Evolutionary conservation across 2,888 invertebrate species (phyloP), one percentile per base, ranked within the genome.

Genomic region (Rapana venosa): DNA sequence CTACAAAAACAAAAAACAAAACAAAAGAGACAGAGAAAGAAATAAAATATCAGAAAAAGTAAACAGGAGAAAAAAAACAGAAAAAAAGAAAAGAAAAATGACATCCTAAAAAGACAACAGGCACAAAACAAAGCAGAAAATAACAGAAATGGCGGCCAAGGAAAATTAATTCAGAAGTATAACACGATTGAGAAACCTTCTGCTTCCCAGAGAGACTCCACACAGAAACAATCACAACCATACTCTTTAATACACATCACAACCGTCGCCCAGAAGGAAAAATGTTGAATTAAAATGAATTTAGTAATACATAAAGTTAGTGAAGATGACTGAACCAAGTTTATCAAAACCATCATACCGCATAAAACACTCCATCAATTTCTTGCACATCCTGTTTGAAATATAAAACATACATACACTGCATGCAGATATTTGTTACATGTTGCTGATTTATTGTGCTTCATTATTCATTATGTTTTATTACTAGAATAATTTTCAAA

Each of bases 311-410:
- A 32, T 47, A 6, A 83, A 30, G 58, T 85, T 85, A 85, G 15
- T 11, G 58, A 8, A 85, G 30, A 22, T 11, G 20, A 85, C 47
- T 47, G 35, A 85, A 61, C 15, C 11, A 20, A 35, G 22, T 79
- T 79, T n/a, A 35, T 20, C 35, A 32, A 79, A 79, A 79, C 79
- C 32, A 17, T 79, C 79, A 79, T 79, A 79, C 79, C 79, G 79
- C 35, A 35, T 79, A 79, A 15, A 79, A 79, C 22, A 79, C 79
- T 15, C 79, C 79, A 79, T 79, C 79, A 35, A 79, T 79, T 79
- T 79, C 79, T 35, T 35, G 35, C 5, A 79, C 79, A 35, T 79
- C 79, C 79, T 86, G 86, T 66, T 22, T 66, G 32, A 86, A 4
- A 56, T 47, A 56, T 15, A 35, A 85, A n/a, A 61, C 26, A 56